phyloP scores from a whole-genome alignment of 2,888 invertebrate genomes.

The Acanthosoma haemorrhoidale region DNA sequence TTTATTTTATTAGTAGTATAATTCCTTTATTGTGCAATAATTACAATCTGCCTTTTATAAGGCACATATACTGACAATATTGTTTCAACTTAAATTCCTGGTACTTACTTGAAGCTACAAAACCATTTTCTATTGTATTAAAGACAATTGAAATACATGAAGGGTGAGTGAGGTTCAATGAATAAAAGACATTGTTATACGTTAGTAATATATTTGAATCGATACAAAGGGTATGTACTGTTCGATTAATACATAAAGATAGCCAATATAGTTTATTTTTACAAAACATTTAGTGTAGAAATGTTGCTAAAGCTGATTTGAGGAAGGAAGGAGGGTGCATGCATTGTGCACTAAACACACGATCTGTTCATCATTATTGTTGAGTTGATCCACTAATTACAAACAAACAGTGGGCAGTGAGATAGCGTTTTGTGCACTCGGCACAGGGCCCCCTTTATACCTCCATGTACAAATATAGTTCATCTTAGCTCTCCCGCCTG shows the following conservation, averaged over 20 bases:
- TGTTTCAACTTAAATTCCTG: too few relatives aligned
- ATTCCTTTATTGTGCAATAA: too few relatives aligned
- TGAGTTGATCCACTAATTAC: neutral
- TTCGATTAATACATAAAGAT: slow-evolving; percentile 24
- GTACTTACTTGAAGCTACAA: too few relatives aligned
- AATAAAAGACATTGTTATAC: neutral
- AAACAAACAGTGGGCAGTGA: slow-evolving; percentile 17
- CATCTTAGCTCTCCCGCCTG: neutral
- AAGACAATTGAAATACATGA: too few relatives aligned
- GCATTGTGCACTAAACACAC: slow-evolving; percentile 29
- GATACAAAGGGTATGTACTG: slow-evolving; percentile 27
- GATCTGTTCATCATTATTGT: neutral
- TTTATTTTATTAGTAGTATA: too few relatives aligned
- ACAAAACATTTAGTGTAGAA: slow-evolving; percentile 38
- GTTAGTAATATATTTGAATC: slow-evolving; percentile 28
- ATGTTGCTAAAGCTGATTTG: slow-evolving; percentile 27
- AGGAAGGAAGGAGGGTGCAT: slow-evolving; percentile 26
- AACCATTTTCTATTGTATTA: too few relatives aligned
- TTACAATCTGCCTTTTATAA: too few relatives aligned
- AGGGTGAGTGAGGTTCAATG: too few relatives aligned
- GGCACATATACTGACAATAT: too few relatives aligned
- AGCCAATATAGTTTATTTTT: slow-evolving; percentile 24
- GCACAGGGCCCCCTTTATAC: slow-evolving; percentile 10
- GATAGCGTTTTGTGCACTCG: slow-evolving; percentile 26
- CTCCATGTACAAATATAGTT: slow-evolving; percentile 1